Base-by-base conservation (phyloP, 2,888 invertebrate species). In the Carabus problematicus region DNA sequence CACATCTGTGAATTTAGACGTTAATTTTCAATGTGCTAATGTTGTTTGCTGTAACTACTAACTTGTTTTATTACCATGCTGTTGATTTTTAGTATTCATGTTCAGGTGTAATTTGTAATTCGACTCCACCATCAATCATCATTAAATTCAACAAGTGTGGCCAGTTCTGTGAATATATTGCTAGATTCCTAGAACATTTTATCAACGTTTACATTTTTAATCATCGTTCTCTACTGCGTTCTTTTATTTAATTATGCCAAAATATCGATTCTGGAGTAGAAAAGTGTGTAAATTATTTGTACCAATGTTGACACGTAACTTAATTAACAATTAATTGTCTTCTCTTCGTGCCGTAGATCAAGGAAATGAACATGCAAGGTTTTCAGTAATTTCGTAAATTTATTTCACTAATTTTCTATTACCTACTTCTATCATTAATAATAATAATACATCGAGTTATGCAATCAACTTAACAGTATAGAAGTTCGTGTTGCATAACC, bases 111-210 rank as follows among this genome's bases (percentile, higher is more conserved):
- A 29, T 29, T 12, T 14, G 7, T 45, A 3, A 12, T 45, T 6
- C 29, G 29, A 29, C 29, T 40, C 8, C 7, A 49, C 47, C 40
- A 54, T 63, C 42, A 63, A 52, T 54, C 40, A 63, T 63, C 41
- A 45, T 45, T 45, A 45, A 63, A 63, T 45, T 63, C 63, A 63
- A 63, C 63, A 63, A 63, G 63, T 63, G 63, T 29, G 29, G 6
- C 29, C 29, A 29, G 29, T 29, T 29, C 29, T 29, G 3, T 6
- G 2, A 6, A 6, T 29, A 29, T 29, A 29, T 29, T 29, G 2
- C 29, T 29, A 29, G 2, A 29, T 29, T 29, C 29, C 29, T 29
- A 29, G 29, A 29, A 29, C 29, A 29, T 29, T 2, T 29, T 29
- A 16, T 49, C 49, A 56, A 11, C 4, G 29, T 7, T 18, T 45